A percentile compares a stretch with the other conserved stretches of the same genome.
These are phyloP conservation scores for Apeltes quadracus DNA, from an alignment of 2,113 vertebrate genomes.

Conservation along the genomic window DNA sequence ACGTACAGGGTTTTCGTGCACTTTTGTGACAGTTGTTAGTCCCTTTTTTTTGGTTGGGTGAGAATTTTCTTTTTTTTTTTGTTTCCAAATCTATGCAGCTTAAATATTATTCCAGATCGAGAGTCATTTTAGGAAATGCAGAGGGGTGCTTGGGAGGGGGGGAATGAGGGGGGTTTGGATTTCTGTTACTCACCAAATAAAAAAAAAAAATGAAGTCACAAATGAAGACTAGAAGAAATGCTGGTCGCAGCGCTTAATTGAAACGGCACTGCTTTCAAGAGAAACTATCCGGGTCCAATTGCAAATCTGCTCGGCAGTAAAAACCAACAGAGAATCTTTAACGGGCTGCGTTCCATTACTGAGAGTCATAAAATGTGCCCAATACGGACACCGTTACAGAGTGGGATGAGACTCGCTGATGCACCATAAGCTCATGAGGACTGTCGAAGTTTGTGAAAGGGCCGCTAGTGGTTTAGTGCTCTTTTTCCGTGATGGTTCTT, in stretches of 20 bases:
- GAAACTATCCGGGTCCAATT: slow-evolving; percentile 62
- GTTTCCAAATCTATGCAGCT: slow-evolving; percentile 41
- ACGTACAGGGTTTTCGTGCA: slow-evolving; percentile 20
- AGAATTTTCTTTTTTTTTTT: slow-evolving; percentile 18
- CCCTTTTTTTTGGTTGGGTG: slow-evolving; percentile 44
- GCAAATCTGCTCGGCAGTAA: slow-evolving; percentile 68
- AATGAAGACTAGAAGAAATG: slow-evolving; percentile 55
- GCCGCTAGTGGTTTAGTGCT: not conserved
- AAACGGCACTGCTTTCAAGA: slow-evolving; percentile 69
- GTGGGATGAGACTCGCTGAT: slow-evolving; percentile 64
- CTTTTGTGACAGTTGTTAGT: not conserved
- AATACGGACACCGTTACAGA: slow-evolving; percentile 70
- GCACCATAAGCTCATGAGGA: slow-evolving; percentile 57
- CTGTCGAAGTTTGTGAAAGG: slow-evolving; percentile 60
- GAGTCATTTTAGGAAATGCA: slow-evolving; percentile 34
- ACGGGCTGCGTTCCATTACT: slow-evolving; percentile 72
- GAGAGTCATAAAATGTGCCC: slow-evolving; percentile 73
- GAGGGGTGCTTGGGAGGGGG: slow-evolving; percentile 11
- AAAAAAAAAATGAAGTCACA: slow-evolving; percentile 57
- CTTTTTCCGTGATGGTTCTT: not conserved
- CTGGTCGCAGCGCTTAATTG: slow-evolving; percentile 64
- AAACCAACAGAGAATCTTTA: slow-evolving; percentile 71
- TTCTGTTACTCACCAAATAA: slow-evolving; percentile 54
- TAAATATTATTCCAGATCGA: slow-evolving; percentile 50
- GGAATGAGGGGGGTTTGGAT: not conserved